phyloP scores from a whole-genome alignment of 2,888 invertebrate genomes.

The Diaperis boleti region DNA sequence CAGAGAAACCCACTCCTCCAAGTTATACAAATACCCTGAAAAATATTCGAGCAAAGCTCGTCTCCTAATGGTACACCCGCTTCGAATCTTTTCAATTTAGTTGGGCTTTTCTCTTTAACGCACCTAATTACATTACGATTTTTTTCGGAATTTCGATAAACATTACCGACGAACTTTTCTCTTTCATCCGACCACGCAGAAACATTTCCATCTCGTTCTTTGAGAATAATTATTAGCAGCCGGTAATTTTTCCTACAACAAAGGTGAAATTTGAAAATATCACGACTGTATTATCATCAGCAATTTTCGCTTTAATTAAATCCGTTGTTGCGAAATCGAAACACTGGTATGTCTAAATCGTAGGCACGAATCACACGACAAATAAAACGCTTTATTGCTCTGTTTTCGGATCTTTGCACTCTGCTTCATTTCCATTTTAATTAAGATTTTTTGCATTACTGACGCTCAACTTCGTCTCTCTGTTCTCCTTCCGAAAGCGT shows the following conservation, averaged over 20 bases:
- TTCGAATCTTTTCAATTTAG: not conserved
- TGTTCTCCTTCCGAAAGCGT: not conserved
- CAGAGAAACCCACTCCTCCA: not conserved
- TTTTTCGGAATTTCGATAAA: not conserved
- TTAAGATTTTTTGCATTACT: slow-evolving; percentile 5
- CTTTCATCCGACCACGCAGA: too few relatives aligned
- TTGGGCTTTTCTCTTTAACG: not conserved
- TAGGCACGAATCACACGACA: not conserved
- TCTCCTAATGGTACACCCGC: not conserved
- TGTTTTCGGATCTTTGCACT: not conserved
- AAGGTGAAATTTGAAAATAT: not conserved
- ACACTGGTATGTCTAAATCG: not conserved
- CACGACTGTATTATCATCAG: not conserved
- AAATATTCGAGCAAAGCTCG: not conserved
- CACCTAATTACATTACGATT: not conserved
- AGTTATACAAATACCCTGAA: slow-evolving; percentile 1
- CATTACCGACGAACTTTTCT: not conserved
- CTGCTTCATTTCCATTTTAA: slow-evolving; percentile 4
- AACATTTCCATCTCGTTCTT: too few relatives aligned
- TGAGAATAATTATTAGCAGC: too few relatives aligned
- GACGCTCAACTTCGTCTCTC: not conserved
- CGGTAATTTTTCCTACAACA: slow-evolving; percentile 7
- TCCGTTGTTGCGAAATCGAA: not conserved
- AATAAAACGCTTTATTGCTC: not conserved
- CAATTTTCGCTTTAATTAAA: slow-evolving; percentile 21